Evolutionary conservation across 2,113 vertebrate genomes (phyloP).

Genomic region (Hymenochirus boettgeri): DNA sequence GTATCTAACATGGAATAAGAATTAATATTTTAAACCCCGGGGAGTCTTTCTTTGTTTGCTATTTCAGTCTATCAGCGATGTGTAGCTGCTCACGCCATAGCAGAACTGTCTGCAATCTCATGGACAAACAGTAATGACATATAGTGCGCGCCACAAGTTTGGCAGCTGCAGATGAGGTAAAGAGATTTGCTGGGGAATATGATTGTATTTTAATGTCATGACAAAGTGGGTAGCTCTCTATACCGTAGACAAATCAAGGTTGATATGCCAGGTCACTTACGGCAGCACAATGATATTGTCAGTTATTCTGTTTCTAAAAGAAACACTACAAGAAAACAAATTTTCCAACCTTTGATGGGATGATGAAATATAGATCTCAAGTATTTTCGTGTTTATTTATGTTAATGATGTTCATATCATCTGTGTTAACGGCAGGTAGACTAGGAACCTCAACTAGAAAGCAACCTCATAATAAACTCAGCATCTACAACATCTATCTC

Average conservation of each 20-base stretch:
- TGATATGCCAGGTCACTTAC: background rate
- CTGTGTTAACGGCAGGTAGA: no score
- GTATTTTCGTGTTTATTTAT: no score
- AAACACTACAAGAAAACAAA: no score
- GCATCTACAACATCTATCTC: no score
- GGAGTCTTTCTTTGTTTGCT: constrained; percentile 31
- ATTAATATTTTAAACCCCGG: constrained; percentile 41
- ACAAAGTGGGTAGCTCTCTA: constrained; percentile 13
- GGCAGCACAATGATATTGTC: background rate
- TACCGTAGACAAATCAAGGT: background rate
- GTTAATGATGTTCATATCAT: no score
- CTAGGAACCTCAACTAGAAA: no score
- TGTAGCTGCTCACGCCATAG: background rate
- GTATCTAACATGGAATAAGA: constrained; percentile 30
- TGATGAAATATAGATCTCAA: no score
- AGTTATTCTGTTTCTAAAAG: background rate
- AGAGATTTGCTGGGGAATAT: constrained; percentile 30
- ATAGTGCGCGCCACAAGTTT: constrained; percentile 30
- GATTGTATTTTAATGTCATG: constrained; percentile 29
- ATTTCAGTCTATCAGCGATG: constrained; percentile 21
- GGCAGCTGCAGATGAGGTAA: constrained; percentile 32
- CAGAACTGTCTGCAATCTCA: constrained; percentile 31
- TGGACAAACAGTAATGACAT: constrained; percentile 36
- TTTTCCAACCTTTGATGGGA: no score
- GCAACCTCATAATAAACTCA: no score